Evolutionary conservation across 2,888 invertebrate genomes (phyloP).

Genomic region (Hyles lineata): DNA sequence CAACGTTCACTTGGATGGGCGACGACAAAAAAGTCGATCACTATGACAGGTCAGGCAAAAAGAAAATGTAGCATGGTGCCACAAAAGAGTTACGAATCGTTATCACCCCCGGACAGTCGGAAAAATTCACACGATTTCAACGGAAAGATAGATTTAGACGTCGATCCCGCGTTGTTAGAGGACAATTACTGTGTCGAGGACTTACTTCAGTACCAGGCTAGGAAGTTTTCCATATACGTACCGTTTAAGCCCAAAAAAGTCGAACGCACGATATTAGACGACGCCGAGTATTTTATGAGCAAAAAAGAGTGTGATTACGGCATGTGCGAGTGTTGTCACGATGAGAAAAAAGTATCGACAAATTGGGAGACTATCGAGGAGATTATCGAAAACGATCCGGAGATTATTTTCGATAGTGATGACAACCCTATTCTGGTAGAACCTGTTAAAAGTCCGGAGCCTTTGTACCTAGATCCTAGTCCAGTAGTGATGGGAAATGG

Average conservation of each 20-base stretch:
- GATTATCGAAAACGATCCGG: slow-evolving; percentile 79
- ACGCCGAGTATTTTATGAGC: slow-evolving; percentile 69
- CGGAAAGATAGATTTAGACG: slow-evolving; percentile 46
- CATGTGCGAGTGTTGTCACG: slow-evolving; percentile 70
- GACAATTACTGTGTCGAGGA: slow-evolving; percentile 66
- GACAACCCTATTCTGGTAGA: slow-evolving; percentile 74
- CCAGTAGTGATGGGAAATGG: slow-evolving; percentile 42
- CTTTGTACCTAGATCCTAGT: slow-evolving; percentile 39
- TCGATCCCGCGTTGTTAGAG: slow-evolving; percentile 47
- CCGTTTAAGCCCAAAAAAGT: slow-evolving; percentile 54
- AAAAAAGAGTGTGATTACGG: slow-evolving; percentile 79
- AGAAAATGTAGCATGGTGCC: slow-evolving; percentile 65
- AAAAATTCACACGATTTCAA: slow-evolving; percentile 55
- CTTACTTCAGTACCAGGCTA: slow-evolving; percentile 65
- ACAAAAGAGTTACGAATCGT: slow-evolving; percentile 53
- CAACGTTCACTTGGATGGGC: slow-evolving; percentile 96
- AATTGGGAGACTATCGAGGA: slow-evolving; percentile 78
- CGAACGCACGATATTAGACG: slow-evolving; percentile 74
- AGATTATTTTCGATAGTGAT: slow-evolving; percentile 77
- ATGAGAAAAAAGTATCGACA: slow-evolving; percentile 59
- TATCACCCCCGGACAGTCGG: slow-evolving; percentile 53
- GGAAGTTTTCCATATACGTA: slow-evolving; percentile 69
- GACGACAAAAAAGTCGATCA: slow-evolving; percentile 88
- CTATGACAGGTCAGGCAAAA: slow-evolving; percentile 90
- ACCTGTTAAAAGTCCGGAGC: slow-evolving; percentile 46